Base-by-base conservation (phyloP, 1,140 invertebrate genomes). In the Vanessa tameamea region DNA sequence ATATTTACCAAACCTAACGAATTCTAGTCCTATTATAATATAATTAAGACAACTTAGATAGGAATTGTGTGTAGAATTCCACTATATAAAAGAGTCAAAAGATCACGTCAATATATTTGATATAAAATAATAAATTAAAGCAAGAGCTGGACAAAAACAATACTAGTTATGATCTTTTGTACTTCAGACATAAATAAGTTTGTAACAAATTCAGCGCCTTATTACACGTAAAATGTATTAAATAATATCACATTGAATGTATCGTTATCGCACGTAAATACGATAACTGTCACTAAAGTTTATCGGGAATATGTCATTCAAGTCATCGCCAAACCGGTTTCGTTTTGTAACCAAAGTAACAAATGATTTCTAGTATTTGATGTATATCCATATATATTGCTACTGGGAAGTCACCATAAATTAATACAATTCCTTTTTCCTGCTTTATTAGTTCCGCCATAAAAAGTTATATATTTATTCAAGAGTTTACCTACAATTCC, bases 351-450 rank as follows among this genome's bases (percentile, higher is more conserved):
- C 48, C 12, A 26, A 12, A 13, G 8, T 26, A 57, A 26, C 20
- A 26, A 26, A 26, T 8, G 50, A 7, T 53, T 53, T 53, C n/a
- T n/a, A n/a, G 15, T 53, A n/a, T 53, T 43, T 9, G n/a, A 1
- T n/a, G n/a, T 8, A 12, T 11, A 50, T 50, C 50, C 15, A 43
- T 43, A 43, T 53, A 51, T 1, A 51, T 15, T 50, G 16, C 2
- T 23, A 23, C 55, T 57, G 20, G 55, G 55, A 57, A 57, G 20
- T 57, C 16, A 14, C 55, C 23, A 11, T 26, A 16, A 51, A 14
- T 26, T 55, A 57, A 57, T 23, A 26, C 20, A 26, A 57, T 57
- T 57, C 20, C 11, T 57, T 57, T 9, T 57, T 57, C 55, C 55
- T 57, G 16, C 12, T 57, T 57, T 26, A 57, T 26, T 23, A 16